These are phyloP conservation scores for Chloropsis cyanopogon DNA, from an alignment of 2,113 vertebrate genomes.

Conservation along the genomic window DNA sequence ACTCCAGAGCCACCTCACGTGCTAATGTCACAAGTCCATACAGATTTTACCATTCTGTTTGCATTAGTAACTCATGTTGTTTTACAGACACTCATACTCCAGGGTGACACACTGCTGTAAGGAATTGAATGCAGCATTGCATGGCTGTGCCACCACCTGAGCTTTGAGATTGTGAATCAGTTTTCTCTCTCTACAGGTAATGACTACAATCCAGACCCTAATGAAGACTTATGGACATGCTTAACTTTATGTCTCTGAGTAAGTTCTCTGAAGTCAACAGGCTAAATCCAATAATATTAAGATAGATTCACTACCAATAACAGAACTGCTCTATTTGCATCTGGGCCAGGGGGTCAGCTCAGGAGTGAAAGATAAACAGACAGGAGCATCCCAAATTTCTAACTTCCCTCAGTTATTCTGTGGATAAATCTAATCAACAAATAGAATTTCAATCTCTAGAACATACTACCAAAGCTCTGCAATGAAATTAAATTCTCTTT, in stretches of 20 bases:
- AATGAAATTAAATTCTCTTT: neutral
- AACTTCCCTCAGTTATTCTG: neutral
- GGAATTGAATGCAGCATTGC: neutral
- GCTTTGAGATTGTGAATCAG: neutral
- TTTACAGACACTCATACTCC: neutral
- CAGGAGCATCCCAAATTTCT: neutral
- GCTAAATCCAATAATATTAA: neutral
- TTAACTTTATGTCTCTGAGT: neutral
- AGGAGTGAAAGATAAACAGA: neutral
- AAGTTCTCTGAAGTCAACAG: constrained; percentile 20
- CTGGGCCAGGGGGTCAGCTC: neutral
- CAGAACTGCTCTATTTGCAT: neutral
- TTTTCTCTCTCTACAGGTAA: neutral
- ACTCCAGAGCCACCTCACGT: neutral
- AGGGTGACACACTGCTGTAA: neutral
- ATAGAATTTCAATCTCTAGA: neutral
- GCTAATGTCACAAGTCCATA: neutral
- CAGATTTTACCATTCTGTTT: neutral
- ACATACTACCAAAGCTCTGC: neutral
- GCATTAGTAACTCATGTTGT: constrained; percentile 14
- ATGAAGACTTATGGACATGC: constrained; percentile 6
- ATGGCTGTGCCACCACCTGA: neutral
- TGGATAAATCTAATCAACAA: neutral
- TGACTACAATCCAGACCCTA: neutral
- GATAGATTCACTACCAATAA: neutral